Conservation (phyloP, 2,113 vertebrate species). For the cat (Felis catus) region F.catus_Fca126_mat1.0 CM031413.1:85378501-85379000, state of each 20-base stretch:
- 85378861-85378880: constrained; percentile 45
- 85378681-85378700: constrained; percentile 15
- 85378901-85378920: constrained; percentile 61
- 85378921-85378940: constrained; percentile 68
- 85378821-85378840: constrained; percentile 34
- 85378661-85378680: neutral
- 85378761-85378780: neutral
- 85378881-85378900: constrained; percentile 52
- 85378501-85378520: neutral
- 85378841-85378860: constrained; percentile 7
- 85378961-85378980: constrained; percentile 50
- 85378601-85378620: neutral
- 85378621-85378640: neutral
- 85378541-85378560: neutral
- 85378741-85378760: neutral
- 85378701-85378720: neutral
- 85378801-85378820: constrained; percentile 46
- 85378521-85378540: neutral
- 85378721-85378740: neutral
- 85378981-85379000: neutral
- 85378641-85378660: neutral
- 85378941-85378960: constrained; percentile 64
- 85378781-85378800: constrained; percentile 12
- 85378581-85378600: neutral
- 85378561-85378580: neutral